These are phyloP conservation scores for Gorsachius goisagi DNA, from an alignment of 2,113 vertebrate species.

Conservation along the genomic window DNA sequence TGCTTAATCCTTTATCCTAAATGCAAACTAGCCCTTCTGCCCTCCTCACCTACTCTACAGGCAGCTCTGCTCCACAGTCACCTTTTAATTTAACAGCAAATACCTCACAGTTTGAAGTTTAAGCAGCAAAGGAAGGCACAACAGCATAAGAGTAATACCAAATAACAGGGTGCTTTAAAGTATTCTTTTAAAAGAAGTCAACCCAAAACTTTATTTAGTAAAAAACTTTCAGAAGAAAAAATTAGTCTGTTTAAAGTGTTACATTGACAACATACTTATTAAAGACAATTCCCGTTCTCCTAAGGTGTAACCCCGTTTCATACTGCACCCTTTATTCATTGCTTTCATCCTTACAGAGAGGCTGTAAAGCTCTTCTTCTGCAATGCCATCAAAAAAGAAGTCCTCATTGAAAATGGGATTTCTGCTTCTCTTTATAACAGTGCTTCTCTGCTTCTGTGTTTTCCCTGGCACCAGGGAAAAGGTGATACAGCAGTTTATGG, in stretches of 20 bases:
- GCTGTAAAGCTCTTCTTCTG: slow-evolving; percentile 76
- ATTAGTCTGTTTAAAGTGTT: neutral
- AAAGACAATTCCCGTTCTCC: slow-evolving; percentile 61
- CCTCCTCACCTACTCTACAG: neutral
- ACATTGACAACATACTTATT: slow-evolving; percentile 41
- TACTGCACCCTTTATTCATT: slow-evolving; percentile 80
- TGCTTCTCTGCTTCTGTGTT: slow-evolving; percentile 85
- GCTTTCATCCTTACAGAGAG: slow-evolving; percentile 84
- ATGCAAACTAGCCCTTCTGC: neutral
- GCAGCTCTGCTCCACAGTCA: neutral
- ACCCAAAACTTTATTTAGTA: slow-evolving; percentile 68
- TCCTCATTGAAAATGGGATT: slow-evolving; percentile 91
- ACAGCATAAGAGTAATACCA: neutral
- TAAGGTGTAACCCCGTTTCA: slow-evolving; percentile 72
- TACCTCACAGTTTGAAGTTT: neutral
- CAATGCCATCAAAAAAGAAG: slow-evolving; percentile 86
- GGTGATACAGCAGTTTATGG: slow-evolving; percentile 84
- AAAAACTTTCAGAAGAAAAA: slow-evolving; percentile 65
- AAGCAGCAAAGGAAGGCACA: neutral
- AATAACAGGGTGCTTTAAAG: neutral
- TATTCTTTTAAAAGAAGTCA: neutral
- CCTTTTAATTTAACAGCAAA: neutral
- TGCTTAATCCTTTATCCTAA: neutral
- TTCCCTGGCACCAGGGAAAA: slow-evolving; percentile 83
- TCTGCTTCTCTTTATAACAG: slow-evolving; percentile 85